Evolutionary conservation across 2,797 vertebrate genomes (phyloP).

Genomic region (Lepus townsendii): DNA sequence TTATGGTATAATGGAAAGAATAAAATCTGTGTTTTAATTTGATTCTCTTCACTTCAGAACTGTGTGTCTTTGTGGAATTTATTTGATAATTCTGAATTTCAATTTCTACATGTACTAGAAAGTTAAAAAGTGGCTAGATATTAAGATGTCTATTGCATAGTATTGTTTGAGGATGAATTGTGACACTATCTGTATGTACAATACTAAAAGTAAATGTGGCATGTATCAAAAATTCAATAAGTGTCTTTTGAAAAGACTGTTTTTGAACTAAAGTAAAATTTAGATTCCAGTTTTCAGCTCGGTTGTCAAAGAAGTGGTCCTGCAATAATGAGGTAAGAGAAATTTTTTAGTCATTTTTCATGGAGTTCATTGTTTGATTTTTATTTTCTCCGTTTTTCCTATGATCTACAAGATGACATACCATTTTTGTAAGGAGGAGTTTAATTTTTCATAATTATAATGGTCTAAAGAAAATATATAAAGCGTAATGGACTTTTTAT

Average conservation of each 20-base stretch:
- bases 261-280: slow-evolving; percentile 57
- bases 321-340: not conserved
- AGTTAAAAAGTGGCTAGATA: not conserved
- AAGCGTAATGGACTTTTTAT: slow-evolving; percentile 52
- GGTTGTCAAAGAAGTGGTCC: not conserved
- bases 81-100: slow-evolving; percentile 1
- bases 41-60: slow-evolving; percentile 21
- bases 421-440: slow-evolving; percentile 29
- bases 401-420: slow-evolving; percentile 45
- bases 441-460: slow-evolving; percentile 61
- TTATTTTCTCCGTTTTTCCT: slow-evolving; percentile 51
- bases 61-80: not conserved
- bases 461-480: slow-evolving; percentile 60
- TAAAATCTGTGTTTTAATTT: not conserved
- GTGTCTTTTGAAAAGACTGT: slow-evolving; percentile 40
- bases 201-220: not conserved
- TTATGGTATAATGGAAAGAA: not conserved
- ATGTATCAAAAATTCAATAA: not conserved
- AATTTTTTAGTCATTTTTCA: slow-evolving; percentile 53
- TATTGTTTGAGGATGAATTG: slow-evolving; percentile 44
- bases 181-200: not conserved
- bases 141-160: not conserved
- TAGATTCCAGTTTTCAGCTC: slow-evolving; percentile 11
- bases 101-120: slow-evolving; percentile 18
- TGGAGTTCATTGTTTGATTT: slow-evolving; percentile 33